Base-by-base conservation (phyloP, 2,888 invertebrate species). In the Phyllotreta striolata region DNA sequence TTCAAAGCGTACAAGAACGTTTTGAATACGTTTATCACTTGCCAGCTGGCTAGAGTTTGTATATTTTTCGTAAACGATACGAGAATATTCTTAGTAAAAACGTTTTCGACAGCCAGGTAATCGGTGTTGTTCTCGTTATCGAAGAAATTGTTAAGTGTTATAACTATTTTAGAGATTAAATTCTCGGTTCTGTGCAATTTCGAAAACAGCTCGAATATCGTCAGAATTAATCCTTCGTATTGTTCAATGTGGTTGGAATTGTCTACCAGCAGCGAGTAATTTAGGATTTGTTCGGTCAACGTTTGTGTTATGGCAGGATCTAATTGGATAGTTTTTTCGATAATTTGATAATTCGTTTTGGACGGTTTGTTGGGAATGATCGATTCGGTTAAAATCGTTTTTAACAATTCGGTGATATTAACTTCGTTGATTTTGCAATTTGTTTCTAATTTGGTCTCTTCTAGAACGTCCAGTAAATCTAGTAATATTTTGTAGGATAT, bases 161-260 rank as follows among this genome's bases (percentile, higher is more conserved):
- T n/a, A n/a, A 80, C 72, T 66, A 80, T 70, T 72, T 77, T 79
- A 3, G 78, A 72, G 63, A 80, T 67, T 54, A 82, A 76, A 73
- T 76, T 79, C 67, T 78, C 78, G 41, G 78, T 64, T 58, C 81
- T 70, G 59, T 78, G 79, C 49, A 82, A 71, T 69, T 79, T 81
- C 5, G 72, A 70, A 69, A 78, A 81, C 34, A 79, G 74, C 63
- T 78, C 73, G 64, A 81, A 76, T 14, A 81, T 72, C 10, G 70
- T 67, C 44, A 75, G 64, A 39, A 80, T 55, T 9, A 78, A 69
- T 46, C 70, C 62, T 63, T 76, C 74, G 67, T 80, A 80, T 37
- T 70, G 63, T 9, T 69, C 63, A 14, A 54, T 43, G 8, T 64
- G 43, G 6, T 69, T 63, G 35, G 65, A 55, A 46, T 76, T 74